These are phyloP conservation scores for Griposia aprilina DNA, from an alignment of 2,888 invertebrate genomes.

Conservation along the genomic window DNA sequence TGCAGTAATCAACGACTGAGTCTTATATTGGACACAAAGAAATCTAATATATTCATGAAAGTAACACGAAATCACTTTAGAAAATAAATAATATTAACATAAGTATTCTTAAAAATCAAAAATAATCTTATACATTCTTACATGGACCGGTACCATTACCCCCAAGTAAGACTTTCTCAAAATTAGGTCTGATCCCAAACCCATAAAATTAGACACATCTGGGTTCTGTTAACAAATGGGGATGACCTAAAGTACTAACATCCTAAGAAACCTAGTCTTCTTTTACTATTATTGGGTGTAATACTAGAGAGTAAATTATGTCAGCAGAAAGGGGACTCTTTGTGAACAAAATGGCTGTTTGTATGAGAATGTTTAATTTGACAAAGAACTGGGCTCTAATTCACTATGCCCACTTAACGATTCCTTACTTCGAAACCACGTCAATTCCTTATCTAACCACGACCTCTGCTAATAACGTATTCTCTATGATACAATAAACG, in stretches of 20 bases:
- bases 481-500: no score
- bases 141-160: not conserved
- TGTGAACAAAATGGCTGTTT: not conserved
- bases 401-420: no score
- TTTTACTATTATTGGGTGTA: not conserved
- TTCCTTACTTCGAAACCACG: no score
- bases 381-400: no score
- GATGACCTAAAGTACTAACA: not conserved
- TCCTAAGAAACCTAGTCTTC: not conserved
- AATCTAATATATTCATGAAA: no score
- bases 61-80: no score
- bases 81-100: no score
- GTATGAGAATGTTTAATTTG: not conserved
- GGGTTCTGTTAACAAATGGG: constrained; percentile 29
- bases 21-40: no score
- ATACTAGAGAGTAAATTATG: not conserved
- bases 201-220: constrained; percentile 50
- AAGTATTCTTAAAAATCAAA: no score
- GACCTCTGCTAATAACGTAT: no score
- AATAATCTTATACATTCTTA: not conserved
- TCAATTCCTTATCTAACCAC: no score
- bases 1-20: no score
- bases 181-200: constrained; percentile 32
- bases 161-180: not conserved
- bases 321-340: not conserved